Evolutionary conservation across 2,888 invertebrate genomes (phyloP), one percentile per base, ranked within the genome.

Genomic region (Phyto melanocephala): DNA sequence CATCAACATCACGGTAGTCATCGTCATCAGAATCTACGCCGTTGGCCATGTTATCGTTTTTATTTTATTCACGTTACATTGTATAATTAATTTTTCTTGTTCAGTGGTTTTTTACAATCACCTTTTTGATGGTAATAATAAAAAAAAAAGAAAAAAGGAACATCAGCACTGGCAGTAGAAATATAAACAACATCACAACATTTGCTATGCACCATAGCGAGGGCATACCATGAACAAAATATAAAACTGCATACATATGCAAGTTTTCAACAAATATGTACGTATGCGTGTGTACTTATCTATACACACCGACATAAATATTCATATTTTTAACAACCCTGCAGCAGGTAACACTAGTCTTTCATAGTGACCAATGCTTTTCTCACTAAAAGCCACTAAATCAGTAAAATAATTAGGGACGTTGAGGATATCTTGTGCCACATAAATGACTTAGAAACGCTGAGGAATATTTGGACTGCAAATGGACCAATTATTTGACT

Each of bases 61-160:
- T 54, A 52, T 78, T 58, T 71, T 54, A 6, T 58, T 54, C 78
- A 75, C 37, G 70, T 47, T 80, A 76, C 72, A 79, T 89, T 89
- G 87, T 88, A 89, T 89, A 89, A 89, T 89, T 89, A 89, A 89
- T 89, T 89, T 89, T 89, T 89, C 89, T 89, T 89, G 90, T 89
- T 89, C 90, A 89, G 88, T 89, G 90, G 90, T 87, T 89, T 89
- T 87, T 87, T 87, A 88, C 87, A 88, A 88, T 89, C 89, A 88
- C 86, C 88, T 74, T 68, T 77, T 77, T 28, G 67, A 47, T 67
- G 45, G 45, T 71, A 67, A 45, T 28, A 13, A 52, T 50, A 62
- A 62, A 15, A 79, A 47, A 47, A 56, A 33, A 45, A 52, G 24
- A 47, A 2, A 63, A 28, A 20, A 50, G 28, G 2, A 63, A 20